A percentile compares a stretch with the other conserved stretches of the same genome.
Conservation (phyloP, 2,113 vertebrate species). For the Acanthisitta chloris region DNA sequence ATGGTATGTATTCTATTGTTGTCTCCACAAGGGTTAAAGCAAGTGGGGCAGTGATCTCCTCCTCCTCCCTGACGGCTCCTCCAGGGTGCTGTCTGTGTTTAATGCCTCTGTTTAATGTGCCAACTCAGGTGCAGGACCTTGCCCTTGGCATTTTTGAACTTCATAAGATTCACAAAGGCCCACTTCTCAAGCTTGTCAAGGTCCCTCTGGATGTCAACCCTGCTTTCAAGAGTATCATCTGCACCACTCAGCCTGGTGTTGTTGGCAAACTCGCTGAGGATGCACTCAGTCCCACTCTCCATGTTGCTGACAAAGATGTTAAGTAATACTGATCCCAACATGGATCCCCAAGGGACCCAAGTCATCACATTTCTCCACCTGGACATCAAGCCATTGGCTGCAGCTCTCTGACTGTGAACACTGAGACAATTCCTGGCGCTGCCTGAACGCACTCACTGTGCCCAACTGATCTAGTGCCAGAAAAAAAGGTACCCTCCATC, state of each 20-base stretch:
- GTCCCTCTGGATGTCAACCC: not conserved
- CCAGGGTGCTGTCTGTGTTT: too few relatives aligned
- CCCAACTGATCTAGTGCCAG: too few relatives aligned
- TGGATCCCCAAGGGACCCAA: not conserved
- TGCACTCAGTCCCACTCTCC: not conserved
- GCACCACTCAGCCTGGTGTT: not conserved
- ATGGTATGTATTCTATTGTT: too few relatives aligned
- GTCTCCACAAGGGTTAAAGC: too few relatives aligned
- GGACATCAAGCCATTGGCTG: not conserved
- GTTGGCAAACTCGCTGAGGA: not conserved
- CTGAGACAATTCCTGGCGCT: not conserved
- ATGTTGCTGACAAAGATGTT: not conserved
- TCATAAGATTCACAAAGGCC: not conserved
- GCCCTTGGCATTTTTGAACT: not conserved
- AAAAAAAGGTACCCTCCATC: too few relatives aligned
- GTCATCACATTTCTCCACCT: not conserved
- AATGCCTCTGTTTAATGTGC: too few relatives aligned
- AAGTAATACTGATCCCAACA: not conserved
- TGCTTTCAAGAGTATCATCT: not conserved
- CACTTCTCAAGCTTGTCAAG: not conserved
- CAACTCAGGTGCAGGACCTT: not conserved
- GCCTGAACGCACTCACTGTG: too few relatives aligned
- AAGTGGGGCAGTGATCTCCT: too few relatives aligned
- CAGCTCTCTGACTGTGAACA: not conserved
- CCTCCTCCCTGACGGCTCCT: too few relatives aligned